These are phyloP conservation scores for Scaptodrosophila latifasciaeformis DNA, from an alignment of 2,888 invertebrate genomes.

Conservation along the genomic window DNA sequence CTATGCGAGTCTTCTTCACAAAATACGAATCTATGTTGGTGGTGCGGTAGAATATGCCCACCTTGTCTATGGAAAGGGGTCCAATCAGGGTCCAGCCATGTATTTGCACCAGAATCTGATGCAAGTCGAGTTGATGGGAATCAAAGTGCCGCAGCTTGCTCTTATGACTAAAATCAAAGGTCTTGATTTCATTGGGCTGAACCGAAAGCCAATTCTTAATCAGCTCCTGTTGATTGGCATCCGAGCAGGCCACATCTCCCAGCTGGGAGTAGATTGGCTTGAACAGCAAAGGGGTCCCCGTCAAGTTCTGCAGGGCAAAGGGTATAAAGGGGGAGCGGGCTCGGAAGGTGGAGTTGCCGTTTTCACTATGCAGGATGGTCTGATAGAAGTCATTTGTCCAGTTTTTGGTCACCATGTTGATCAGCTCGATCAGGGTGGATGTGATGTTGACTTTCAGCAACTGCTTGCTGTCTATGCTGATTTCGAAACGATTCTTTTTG, in stretches of 20 bases:
- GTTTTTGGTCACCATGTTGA: constrained; percentile 86
- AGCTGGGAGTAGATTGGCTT: constrained; percentile 86
- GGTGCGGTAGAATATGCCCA: constrained; percentile 93
- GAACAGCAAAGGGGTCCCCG: constrained; percentile 90
- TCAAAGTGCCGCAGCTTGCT: constrained; percentile 83
- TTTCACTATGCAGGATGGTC: constrained; percentile 24
- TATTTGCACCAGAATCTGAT: constrained; percentile 91
- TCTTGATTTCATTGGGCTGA: constrained; percentile 84
- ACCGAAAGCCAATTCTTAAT: constrained; percentile 82
- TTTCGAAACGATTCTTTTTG: constrained; percentile 75
- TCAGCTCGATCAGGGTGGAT: constrained; percentile 88
- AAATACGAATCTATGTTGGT: constrained; percentile 73
- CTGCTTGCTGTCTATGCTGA: constrained; percentile 81
- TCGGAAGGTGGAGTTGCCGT: constrained; percentile 76
- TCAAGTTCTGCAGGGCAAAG: constrained; percentile 93
- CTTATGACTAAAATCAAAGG: constrained; percentile 89
- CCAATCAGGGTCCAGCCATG: constrained; percentile 91
- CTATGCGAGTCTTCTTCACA: constrained; percentile 83
- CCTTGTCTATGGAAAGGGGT: constrained; percentile 96
- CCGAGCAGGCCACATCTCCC: constrained; percentile 77
- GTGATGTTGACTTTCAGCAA: constrained; percentile 92
- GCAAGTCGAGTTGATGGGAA: constrained; percentile 85
- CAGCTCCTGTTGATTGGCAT: constrained; percentile 63
- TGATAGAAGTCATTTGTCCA: constrained; percentile 89
- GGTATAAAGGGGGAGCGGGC: constrained; percentile 94